Percentiles rank a stretch among this genome's conserved stretches.
These are phyloP conservation scores for Platichthys flesus DNA, from an alignment of 2,113 vertebrate genomes.

Conservation along the genomic window DNA sequence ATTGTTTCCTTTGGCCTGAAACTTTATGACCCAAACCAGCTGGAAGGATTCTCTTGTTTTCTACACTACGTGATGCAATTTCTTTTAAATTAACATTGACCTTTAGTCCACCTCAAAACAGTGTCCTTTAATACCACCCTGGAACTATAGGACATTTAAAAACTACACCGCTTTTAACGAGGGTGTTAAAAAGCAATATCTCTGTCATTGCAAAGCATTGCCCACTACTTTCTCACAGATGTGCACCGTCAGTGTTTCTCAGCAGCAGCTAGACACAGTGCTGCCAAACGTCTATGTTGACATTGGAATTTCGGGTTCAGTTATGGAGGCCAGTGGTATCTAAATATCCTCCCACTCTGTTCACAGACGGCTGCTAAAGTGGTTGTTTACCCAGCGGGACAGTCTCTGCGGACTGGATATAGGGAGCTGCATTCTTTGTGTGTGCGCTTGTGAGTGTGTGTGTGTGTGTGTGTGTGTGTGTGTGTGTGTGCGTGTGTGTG, in stretches of 20 bases:
- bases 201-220: not conserved
- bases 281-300: constrained; percentile 50
- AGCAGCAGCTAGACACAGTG: constrained; percentile 31
- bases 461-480: not conserved
- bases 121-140: constrained; percentile 14
- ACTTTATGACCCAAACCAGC: constrained; percentile 7
- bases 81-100: not conserved
- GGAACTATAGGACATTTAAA: not conserved
- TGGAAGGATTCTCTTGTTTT: not conserved
- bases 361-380: constrained; percentile 54
- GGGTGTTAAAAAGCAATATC: constrained; percentile 9
- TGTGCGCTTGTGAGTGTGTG: constrained; percentile 6
- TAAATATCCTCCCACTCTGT: constrained; percentile 66
- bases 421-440: constrained; percentile 18
- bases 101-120: not conserved
- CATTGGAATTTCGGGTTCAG: constrained; percentile 46
- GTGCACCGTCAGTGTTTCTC: constrained; percentile 43
- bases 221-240: constrained; percentile 23
- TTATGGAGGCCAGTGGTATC: constrained; percentile 54
- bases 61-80: constrained; percentile 14
- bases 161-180: not conserved
- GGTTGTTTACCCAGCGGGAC: constrained; percentile 57
- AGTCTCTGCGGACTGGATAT: constrained; percentile 37
- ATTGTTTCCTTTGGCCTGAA: constrained; percentile 20
- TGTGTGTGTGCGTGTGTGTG: no score